phyloP scores from a whole-genome alignment of 2,797 vertebrate genomes.

The Peromyscus eremicus region DNA sequence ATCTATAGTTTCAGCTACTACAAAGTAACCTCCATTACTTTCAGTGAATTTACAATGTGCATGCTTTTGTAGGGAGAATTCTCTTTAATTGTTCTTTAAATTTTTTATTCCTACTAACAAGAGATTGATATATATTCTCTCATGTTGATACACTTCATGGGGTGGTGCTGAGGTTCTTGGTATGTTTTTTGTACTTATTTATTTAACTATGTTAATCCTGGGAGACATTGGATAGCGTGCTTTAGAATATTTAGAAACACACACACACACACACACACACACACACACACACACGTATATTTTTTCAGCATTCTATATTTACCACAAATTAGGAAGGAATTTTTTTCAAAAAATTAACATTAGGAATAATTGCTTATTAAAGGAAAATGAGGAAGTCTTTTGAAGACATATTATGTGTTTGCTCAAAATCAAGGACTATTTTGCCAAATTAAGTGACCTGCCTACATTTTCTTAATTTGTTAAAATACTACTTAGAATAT shows the following conservation, averaged over 20 bases:
- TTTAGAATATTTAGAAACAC: neutral
- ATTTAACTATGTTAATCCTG: constrained; percentile 30
- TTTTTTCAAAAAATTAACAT: neutral
- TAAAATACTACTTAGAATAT: neutral
- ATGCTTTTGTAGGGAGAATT: neutral
- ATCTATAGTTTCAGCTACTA: constrained; percentile 1
- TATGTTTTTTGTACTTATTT: neutral
- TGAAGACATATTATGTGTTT: neutral
- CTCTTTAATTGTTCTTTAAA: constrained; percentile 24
- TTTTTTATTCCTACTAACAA: neutral
- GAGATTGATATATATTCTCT: neutral
- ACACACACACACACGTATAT: neutral
- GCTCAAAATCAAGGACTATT: neutral
- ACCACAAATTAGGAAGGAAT: neutral
- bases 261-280: too few relatives aligned
- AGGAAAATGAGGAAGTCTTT: neutral
- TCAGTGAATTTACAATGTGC: constrained; percentile 47
- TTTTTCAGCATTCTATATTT: constrained; percentile 52
- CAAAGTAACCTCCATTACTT: constrained; percentile 48
- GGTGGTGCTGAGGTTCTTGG: neutral
- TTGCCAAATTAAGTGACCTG: neutral
- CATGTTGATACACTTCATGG: neutral
- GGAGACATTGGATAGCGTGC: neutral
- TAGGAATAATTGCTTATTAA: neutral
- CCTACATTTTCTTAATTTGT: neutral